phyloP scores from a whole-genome alignment of 2,113 vertebrate species.

The Progne subis region DNA sequence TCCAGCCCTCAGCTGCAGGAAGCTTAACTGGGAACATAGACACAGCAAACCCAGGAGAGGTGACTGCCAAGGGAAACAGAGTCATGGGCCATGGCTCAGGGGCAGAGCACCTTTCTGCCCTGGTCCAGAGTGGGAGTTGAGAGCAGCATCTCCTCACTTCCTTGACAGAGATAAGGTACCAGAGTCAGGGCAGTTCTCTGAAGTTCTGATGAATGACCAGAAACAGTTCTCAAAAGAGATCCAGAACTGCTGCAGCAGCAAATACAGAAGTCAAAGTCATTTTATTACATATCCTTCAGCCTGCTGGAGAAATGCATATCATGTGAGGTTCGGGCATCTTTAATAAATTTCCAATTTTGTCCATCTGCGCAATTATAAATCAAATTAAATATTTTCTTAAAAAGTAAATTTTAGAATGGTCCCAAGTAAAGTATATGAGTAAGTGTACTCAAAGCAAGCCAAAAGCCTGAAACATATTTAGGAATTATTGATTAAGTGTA shows the following conservation, averaged over 20 bases:
- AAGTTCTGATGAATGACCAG: background rate
- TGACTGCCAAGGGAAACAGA: background rate
- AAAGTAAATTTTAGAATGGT: background rate
- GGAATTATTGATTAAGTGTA: background rate
- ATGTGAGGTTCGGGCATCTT: background rate
- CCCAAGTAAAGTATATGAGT: background rate
- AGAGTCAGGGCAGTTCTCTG: background rate
- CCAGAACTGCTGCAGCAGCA: background rate
- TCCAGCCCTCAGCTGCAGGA: background rate
- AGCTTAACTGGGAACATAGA: background rate
- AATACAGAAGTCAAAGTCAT: background rate
- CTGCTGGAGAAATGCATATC: background rate
- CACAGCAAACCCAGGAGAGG: accelerated
- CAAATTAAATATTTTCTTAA: background rate
- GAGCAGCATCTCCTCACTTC: background rate
- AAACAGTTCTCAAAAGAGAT: background rate
- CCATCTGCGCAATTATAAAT: background rate
- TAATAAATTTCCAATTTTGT: background rate
- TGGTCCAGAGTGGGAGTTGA: background rate
- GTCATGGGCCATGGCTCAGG: background rate
- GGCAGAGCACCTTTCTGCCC: background rate
- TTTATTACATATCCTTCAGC: background rate
- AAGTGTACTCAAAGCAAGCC: background rate
- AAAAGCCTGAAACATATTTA: background rate
- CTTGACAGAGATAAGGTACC: background rate